These are phyloP conservation scores for Mizuhopecten yessoensis DNA, from an alignment of 1,140 invertebrate species.

Conservation along the genomic window DNA sequence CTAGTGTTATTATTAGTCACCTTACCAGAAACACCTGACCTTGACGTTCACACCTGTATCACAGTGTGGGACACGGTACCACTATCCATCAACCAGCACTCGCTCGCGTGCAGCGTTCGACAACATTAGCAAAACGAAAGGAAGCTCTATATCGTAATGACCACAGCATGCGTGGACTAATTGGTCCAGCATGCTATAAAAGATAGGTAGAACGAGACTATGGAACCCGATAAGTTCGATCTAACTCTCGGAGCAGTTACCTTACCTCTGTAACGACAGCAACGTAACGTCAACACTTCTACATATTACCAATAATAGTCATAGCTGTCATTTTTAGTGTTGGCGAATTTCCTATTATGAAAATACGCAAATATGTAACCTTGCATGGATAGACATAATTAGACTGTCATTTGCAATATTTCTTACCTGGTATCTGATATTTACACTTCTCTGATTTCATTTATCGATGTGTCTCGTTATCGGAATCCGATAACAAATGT, in stretches of 20 bases:
- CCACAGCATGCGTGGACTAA: not conserved
- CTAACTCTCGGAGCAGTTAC: not conserved
- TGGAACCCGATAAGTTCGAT: not conserved
- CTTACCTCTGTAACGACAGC: too few species aligned
- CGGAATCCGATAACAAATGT: not conserved
- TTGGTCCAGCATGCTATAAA: not conserved
- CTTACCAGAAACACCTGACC: not conserved
- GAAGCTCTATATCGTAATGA: not conserved
- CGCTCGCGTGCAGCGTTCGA: not conserved
- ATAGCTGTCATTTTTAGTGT: not conserved
- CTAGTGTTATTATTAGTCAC: not conserved
- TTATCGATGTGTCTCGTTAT: not conserved
- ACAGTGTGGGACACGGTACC: not conserved
- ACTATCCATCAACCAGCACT: not conserved
- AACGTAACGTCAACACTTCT: not conserved
- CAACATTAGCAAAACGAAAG: not conserved
- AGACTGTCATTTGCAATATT: not conserved
- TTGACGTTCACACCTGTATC: not conserved
- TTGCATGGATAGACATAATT: not conserved
- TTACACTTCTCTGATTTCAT: not conserved
- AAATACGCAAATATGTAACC: not conserved
- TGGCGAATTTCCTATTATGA: not conserved
- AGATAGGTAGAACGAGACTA: not conserved
- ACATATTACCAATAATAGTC: not conserved
- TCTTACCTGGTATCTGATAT: not conserved